A percentile compares a stretch with the other conserved stretches of the same genome.
phyloP scores from a whole-genome alignment of 2,888 invertebrate species.

The Phalera bucephala region DNA sequence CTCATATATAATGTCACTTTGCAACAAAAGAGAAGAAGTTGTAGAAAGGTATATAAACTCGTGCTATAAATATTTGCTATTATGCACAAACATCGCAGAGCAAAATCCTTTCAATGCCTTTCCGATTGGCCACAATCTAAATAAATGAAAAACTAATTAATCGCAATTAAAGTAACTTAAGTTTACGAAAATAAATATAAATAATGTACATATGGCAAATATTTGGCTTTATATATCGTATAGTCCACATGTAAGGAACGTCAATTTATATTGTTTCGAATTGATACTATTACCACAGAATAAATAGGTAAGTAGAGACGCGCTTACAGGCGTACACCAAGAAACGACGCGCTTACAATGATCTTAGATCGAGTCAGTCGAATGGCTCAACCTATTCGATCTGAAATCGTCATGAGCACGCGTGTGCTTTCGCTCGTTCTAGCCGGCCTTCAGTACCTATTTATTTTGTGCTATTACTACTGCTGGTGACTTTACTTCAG shows the following conservation, averaged over 20 bases:
- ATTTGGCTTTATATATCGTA: conserved; percentile 76
- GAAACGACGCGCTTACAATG: too few species aligned
- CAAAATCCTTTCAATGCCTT: conserved; percentile 51
- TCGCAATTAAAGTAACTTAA: conserved; percentile 55
- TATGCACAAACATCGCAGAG: conserved; percentile 72
- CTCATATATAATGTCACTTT: conserved; percentile 19
- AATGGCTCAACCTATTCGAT: too few species aligned
- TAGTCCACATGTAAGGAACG: conserved; percentile 50
- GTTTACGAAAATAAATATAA: conserved; percentile 59
- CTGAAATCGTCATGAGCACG: too few species aligned
- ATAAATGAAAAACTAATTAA: conserved; percentile 40
- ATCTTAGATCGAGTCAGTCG: too few species aligned
- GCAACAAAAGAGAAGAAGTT: conserved; percentile 38
- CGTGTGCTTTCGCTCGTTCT: too few species aligned
- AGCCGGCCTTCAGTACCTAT: too few species aligned
- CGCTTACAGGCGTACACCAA: too few species aligned
- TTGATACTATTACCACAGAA: conserved; percentile 18
- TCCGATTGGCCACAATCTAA: conserved; percentile 20
- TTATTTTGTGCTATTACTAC: too few species aligned
- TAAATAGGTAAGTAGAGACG: conserved; percentile 4
- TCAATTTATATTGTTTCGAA: conserved; percentile 28
- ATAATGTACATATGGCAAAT: conserved; percentile 78
- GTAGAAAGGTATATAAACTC: conserved; percentile 60
- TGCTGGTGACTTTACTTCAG: too few species aligned
- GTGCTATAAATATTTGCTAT: conserved; percentile 69